These are phyloP conservation scores for Tretioscincus oriximinensis DNA, from an alignment of 2,113 vertebrate genomes.

Conservation along the genomic window DNA sequence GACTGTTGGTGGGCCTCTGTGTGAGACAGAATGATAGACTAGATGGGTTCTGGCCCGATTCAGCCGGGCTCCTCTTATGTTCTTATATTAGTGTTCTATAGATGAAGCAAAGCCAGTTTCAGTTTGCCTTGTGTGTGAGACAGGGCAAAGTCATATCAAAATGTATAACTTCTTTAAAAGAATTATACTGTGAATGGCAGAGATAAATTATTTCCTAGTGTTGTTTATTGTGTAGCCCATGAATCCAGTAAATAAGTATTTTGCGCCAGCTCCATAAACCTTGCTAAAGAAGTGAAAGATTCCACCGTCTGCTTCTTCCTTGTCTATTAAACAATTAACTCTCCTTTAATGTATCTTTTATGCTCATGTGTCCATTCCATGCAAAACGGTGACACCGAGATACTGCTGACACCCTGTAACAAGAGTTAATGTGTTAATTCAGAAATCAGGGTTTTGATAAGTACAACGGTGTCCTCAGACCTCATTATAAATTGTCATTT, in stretches of 20 bases:
- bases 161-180: constrained; percentile 13
- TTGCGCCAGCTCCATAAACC: background rate
- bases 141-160: constrained; percentile 3
- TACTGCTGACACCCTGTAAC: constrained; percentile 16
- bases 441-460: constrained; percentile 15
- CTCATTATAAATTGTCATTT: constrained; percentile 26
- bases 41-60: no score
- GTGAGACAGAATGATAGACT: no score
- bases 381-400: constrained; percentile 22
- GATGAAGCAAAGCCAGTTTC: no score
- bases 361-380: background rate
- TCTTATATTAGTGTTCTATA: no score
- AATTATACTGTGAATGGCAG: constrained; percentile 29
- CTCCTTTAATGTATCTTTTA: constrained; percentile 36
- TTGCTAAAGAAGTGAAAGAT: constrained; percentile 21
- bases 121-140: no score
- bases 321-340: constrained; percentile 12
- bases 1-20: no score
- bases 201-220: constrained; percentile 35
- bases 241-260: constrained; percentile 15
- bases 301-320: background rate
- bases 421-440: constrained; percentile 28
- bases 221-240: background rate
- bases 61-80: no score
- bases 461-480: constrained; percentile 12